Conservation (phyloP, 2,888 invertebrate species). For the Troides aeacus region DNA sequence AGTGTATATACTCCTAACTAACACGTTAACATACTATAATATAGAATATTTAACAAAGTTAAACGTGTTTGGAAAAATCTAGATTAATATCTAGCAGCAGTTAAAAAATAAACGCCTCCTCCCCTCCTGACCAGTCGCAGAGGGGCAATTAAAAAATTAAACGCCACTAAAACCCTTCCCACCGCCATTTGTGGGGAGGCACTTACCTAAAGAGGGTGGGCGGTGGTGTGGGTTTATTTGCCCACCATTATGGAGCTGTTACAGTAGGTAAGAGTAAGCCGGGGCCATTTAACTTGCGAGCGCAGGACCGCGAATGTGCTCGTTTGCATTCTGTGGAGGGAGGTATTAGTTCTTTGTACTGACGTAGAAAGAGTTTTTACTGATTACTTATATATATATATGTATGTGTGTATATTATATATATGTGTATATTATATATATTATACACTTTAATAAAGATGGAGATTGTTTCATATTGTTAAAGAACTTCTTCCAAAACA, state of each 20-base stretch:
- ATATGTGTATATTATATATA: too few relatives aligned
- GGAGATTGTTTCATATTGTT: too few relatives aligned
- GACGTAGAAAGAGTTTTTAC: neutral
- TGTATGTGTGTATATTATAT: too few relatives aligned
- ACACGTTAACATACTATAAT: too few relatives aligned
- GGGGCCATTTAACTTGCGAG: slow-evolving; percentile 32
- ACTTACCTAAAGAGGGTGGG: slow-evolving; percentile 37
- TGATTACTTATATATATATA: too few relatives aligned
- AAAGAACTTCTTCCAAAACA: too few relatives aligned
- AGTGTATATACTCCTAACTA: too few relatives aligned
- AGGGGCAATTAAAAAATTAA: slow-evolving; percentile 28
- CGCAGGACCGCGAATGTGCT: slow-evolving; percentile 29
- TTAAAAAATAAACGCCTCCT: slow-evolving; percentile 13
- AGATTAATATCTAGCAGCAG: neutral
- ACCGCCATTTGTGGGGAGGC: slow-evolving; percentile 34
- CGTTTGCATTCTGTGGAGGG: slow-evolving; percentile 7
- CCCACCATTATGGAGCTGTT: slow-evolving; percentile 51
- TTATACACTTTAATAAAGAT: too few relatives aligned
- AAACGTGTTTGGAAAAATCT: too few relatives aligned
- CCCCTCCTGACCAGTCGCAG: slow-evolving; percentile 7
- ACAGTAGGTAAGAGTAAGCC: slow-evolving; percentile 37
- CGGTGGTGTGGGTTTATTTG: slow-evolving; percentile 38
- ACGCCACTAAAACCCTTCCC: slow-evolving; percentile 21
- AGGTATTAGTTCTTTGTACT: slow-evolving; percentile 20
- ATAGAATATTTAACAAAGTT: too few relatives aligned